phyloP scores from a whole-genome alignment of 2,888 invertebrate genomes.

The Tachina grossa region DNA sequence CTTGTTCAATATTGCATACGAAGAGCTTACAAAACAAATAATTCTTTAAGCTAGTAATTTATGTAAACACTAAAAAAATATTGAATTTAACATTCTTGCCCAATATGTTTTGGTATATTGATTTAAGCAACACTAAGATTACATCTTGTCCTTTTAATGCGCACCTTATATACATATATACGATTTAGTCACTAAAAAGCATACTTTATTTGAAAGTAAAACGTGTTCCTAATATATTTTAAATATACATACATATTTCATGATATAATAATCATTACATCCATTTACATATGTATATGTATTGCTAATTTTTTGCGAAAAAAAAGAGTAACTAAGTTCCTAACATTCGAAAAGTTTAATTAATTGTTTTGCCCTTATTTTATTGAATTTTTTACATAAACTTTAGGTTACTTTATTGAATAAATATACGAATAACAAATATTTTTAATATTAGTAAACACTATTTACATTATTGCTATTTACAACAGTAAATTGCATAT shows the following conservation, averaged over 20 bases:
- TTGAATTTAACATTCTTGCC: background rate
- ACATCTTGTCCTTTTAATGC: background rate
- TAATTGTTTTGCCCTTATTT: slow-evolving; percentile 33
- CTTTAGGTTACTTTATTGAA: slow-evolving; percentile 8
- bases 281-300: slow-evolving; percentile 14
- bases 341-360: slow-evolving; percentile 45
- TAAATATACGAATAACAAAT: background rate
- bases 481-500: slow-evolving; percentile 3
- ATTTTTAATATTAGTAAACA: slow-evolving; percentile 24
- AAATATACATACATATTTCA: slow-evolving; percentile 46
- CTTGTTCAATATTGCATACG: too few relatives aligned
- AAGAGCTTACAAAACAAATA: background rate
- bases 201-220: slow-evolving; percentile 47
- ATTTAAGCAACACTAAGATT: background rate
- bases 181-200: slow-evolving; percentile 33
- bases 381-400: slow-evolving; percentile 4
- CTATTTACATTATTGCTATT: slow-evolving; percentile 2
- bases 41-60: background rate
- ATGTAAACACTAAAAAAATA: background rate
- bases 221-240: slow-evolving; percentile 60
- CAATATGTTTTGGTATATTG: background rate
- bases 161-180: slow-evolving; percentile 19
- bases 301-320: slow-evolving; percentile 30
- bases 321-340: slow-evolving; percentile 56
- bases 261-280: slow-evolving; percentile 38